Conservation (phyloP, 1,140 invertebrate genomes). For the Dysdera silvatica region DNA sequence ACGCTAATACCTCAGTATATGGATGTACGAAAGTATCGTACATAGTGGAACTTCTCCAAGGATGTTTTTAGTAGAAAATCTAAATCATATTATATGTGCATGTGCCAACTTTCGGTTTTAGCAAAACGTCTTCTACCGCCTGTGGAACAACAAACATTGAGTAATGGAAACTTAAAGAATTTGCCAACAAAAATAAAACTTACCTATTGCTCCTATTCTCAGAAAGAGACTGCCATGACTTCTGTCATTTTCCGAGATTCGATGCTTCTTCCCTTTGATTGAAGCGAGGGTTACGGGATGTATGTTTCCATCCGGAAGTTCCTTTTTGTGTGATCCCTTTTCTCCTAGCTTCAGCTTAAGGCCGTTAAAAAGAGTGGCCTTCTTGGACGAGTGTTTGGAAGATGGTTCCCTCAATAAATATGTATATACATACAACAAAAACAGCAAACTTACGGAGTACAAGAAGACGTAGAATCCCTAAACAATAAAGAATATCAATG, state of each 20-base stretch:
- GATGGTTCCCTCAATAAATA: conserved; percentile 83
- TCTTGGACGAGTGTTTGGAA: conserved; percentile 42
- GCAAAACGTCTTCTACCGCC: too few species aligned
- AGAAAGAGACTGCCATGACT: conserved; percentile 94
- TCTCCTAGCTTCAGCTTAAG: conserved; percentile 16
- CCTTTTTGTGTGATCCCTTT: conserved; percentile 5
- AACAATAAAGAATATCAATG: too few species aligned
- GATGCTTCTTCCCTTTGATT: conserved; percentile 56
- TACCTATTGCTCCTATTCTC: conserved; percentile 89
- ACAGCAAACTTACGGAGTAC: conserved; percentile 87
- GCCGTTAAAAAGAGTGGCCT: conserved; percentile 16
- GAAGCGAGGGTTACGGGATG: neutral
- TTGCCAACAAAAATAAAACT: conserved; percentile 36
- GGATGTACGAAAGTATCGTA: too few species aligned
- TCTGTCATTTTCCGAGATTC: conserved; percentile 84
- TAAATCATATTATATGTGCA: too few species aligned
- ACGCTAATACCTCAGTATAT: too few species aligned
- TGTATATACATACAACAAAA: conserved; percentile 92
- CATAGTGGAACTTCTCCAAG: too few species aligned
- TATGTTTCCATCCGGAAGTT: neutral
- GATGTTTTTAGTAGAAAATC: too few species aligned
- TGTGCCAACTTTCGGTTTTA: too few species aligned
- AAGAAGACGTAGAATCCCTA: conserved; percentile 96
- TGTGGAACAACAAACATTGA: too few species aligned
- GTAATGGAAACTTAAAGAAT: too few species aligned